Percentiles rank a stretch among this genome's conserved stretches.
Conservation (phyloP, 2,888 invertebrate species). For the Papilio elwesi region DNA sequence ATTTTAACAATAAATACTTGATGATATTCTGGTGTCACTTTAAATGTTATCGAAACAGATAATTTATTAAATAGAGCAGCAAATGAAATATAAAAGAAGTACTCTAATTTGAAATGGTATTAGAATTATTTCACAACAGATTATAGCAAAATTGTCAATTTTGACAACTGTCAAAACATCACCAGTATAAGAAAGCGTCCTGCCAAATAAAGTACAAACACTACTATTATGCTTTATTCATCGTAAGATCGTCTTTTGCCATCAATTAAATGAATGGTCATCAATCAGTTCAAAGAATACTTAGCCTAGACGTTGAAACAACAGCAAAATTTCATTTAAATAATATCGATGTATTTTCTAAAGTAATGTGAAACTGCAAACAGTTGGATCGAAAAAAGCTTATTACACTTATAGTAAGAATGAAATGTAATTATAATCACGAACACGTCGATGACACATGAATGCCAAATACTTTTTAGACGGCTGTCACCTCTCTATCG, state of each 20-base stretch:
- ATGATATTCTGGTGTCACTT: slow-evolving; percentile 49
- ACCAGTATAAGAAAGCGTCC: slow-evolving; percentile 48
- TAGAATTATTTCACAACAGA: slow-evolving; percentile 26
- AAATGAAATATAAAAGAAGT: slow-evolving; percentile 22
- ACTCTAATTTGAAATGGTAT: slow-evolving; percentile 40
- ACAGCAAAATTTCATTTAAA: slow-evolving; percentile 17
- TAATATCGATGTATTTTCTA: slow-evolving; percentile 28
- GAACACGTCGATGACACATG: slow-evolving; percentile 45
- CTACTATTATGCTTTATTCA: slow-evolving; percentile 60
- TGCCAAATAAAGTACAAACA: slow-evolving; percentile 47
- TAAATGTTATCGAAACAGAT: slow-evolving; percentile 34
- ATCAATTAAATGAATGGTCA: slow-evolving; percentile 57
- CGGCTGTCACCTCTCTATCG: slow-evolving; percentile 16
- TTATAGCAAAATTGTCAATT: slow-evolving; percentile 42
- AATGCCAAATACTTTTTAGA: slow-evolving; percentile 40
- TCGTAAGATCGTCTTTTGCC: slow-evolving; percentile 60
- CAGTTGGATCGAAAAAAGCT: slow-evolving; percentile 26
- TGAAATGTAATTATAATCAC: slow-evolving; percentile 40
- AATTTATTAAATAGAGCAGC: slow-evolving; percentile 27
- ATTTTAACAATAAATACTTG: slow-evolving; percentile 79
- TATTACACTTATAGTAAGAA: slow-evolving; percentile 36
- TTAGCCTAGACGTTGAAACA: slow-evolving; percentile 13
- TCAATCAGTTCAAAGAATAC: slow-evolving; percentile 57
- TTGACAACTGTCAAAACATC: slow-evolving; percentile 50
- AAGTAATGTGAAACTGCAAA: slow-evolving; percentile 15